Evolutionary conservation across 1,140 invertebrate species (phyloP).

Genomic region (Myzus persicae): DNA sequence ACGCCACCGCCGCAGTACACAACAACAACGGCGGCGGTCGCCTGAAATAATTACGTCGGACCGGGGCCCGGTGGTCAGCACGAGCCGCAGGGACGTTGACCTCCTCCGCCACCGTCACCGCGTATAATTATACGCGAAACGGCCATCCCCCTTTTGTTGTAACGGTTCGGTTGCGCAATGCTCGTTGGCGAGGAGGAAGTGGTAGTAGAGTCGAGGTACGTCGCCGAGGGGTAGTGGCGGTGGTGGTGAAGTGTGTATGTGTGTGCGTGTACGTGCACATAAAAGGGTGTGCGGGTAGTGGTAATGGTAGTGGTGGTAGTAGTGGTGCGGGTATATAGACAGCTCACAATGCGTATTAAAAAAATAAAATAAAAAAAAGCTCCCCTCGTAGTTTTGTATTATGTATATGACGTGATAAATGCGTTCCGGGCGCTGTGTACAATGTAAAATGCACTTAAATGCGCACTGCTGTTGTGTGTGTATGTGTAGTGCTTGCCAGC

Average conservation of each 20-base stretch:
- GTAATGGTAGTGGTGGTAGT: not conserved
- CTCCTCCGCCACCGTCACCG: slow-evolving; percentile 42
- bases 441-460: slow-evolving; percentile 52
- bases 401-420: slow-evolving; percentile 46
- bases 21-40: slow-evolving; percentile 16
- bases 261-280: not conserved
- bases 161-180: slow-evolving; percentile 57
- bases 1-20: not conserved
- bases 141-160: slow-evolving; percentile 53
- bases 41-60: slow-evolving; percentile 1
- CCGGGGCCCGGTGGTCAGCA: slow-evolving; percentile 51
- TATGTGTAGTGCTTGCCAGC: not conserved
- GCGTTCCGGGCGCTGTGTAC: slow-evolving; percentile 27
- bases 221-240: not conserved
- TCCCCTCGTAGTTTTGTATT: slow-evolving; percentile 52
- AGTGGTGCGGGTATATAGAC: slow-evolving; percentile 18
- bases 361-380: slow-evolving; percentile 53
- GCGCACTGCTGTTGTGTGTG: not conserved
- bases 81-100: slow-evolving; percentile 58
- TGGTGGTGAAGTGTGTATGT: not conserved
- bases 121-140: slow-evolving; percentile 54
- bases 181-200: not conserved
- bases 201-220: too few species aligned
- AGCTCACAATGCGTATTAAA: slow-evolving; percentile 46
- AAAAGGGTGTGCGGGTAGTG: slow-evolving; percentile 24